Base-by-base conservation (phyloP, 2,113 vertebrate species). In the Colistium nudipinnis region DNA sequence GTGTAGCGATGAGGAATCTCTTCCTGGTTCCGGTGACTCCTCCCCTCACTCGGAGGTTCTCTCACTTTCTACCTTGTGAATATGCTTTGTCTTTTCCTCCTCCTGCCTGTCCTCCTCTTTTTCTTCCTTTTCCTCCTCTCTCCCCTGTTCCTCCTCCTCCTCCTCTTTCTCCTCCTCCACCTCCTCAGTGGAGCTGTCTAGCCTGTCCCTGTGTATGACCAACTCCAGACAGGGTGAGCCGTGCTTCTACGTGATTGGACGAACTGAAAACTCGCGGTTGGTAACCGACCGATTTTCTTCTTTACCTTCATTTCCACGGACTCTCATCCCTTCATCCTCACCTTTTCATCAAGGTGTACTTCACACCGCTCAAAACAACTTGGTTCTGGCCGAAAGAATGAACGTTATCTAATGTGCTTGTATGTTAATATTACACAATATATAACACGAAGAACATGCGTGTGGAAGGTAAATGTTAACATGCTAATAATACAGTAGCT, bases 121-220 rank as follows among this genome's bases (percentile, higher is more conserved):
- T 5, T 13, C 20, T 1, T 24, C 45, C 22, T 47, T 11, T n/a
- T 65, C 30, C 9, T 62, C 64, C 12, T 35, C n/a, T 9, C 33
- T 41, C 10, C 66, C 17, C 3, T 61, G 14, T 19, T 47, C 67
- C 13, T 25, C 27, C 28, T 65, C 30, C 16, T 62, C 62, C 13
- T 35, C 14, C 13, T 38, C 45, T 10, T 69, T 17, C 4, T 17
- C 54, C 30, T 78, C 35, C 31, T 69, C 69, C 41, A 84, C 82
- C 43, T 71, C 80, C 60, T 87, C 82, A 94, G 93, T 94, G 91
- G 93, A 94, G 90, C 82, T 94, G 84, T 94, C 93, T 91, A 94
- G 93, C 82, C 86, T 94, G 74, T 94, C 93, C 83, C 92, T 94
- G 64, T 94, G 93, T 84, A 94, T 94, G 93, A 94, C 93, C 76